These are phyloP conservation scores for Naja naja DNA, from an alignment of 2,113 vertebrate genomes.

Conservation along the genomic window DNA sequence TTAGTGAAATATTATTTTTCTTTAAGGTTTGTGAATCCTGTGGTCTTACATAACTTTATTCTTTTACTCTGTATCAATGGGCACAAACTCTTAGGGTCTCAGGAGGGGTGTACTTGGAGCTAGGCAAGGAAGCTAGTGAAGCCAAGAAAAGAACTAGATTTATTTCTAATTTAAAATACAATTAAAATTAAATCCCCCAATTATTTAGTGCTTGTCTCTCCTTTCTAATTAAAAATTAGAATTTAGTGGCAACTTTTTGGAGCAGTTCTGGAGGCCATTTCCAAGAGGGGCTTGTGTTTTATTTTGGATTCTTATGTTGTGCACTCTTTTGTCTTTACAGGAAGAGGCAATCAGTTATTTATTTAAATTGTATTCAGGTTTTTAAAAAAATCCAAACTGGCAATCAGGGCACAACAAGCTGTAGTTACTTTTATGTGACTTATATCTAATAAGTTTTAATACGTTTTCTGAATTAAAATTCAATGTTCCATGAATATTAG, in stretches of 20 bases:
- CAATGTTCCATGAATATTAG: not conserved
- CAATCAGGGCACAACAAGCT: not conserved
- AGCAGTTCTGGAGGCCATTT: not conserved
- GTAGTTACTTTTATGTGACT: not conserved
- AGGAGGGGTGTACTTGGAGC: not conserved
- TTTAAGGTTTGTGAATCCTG: not conserved
- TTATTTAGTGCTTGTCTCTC: not conserved
- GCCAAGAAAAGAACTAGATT: not conserved
- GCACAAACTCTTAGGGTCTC: not conserved
- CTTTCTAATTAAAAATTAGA: not conserved
- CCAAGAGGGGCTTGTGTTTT: not conserved
- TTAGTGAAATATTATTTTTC: not conserved
- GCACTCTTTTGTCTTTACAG: not conserved
- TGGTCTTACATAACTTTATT: not conserved
- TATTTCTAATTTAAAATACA: not conserved
- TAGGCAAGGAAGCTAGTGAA: not conserved
- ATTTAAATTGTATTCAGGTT: not conserved
- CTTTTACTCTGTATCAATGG: not conserved
- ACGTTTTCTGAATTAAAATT: not conserved
- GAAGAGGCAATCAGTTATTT: not conserved
- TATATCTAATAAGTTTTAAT: not conserved
- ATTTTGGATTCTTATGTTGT: not conserved
- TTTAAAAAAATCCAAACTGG: not conserved
- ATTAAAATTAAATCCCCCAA: not conserved
- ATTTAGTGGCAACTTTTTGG: not conserved